Conservation (phyloP, 2,113 vertebrate species). For the Anser cygnoides region DNA sequence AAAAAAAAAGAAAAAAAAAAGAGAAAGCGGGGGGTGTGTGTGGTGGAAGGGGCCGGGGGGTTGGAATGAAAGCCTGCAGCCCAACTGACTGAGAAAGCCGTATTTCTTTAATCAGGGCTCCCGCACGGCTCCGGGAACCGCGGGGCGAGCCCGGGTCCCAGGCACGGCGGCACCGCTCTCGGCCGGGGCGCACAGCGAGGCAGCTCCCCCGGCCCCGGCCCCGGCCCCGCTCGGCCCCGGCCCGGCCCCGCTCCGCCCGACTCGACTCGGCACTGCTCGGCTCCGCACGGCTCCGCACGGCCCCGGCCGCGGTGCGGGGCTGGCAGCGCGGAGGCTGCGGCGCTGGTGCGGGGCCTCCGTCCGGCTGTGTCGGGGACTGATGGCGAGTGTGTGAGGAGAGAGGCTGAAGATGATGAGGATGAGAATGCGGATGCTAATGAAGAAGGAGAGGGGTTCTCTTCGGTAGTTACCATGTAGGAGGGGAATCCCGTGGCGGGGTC, state of each 20-base stretch:
- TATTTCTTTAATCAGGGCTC: not conserved
- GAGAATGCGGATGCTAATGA: slow-evolving; percentile 61
- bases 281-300: not conserved
- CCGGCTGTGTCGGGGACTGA: not conserved
- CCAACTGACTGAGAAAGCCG: not conserved
- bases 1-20: no score
- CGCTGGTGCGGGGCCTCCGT: not conserved
- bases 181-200: no score
- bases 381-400: not conserved
- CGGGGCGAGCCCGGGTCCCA: not conserved
- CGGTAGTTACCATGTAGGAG: slow-evolving; percentile 93
- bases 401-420: slow-evolving; percentile 60
- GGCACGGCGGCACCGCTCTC: not conserved
- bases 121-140: not conserved
- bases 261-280: not conserved
- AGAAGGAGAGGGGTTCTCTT: slow-evolving; percentile 57
- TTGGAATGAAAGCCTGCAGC: not conserved
- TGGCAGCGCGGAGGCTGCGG: not conserved
- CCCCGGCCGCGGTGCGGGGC: not conserved
- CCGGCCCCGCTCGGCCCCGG: not conserved
- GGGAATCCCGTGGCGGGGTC: slow-evolving; percentile 93
- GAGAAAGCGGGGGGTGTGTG: not conserved
- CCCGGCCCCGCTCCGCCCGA: no score
- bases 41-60: no score
- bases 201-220: not conserved